Percentiles rank a stretch among this genome's conserved stretches.
Evolutionary conservation across 1,140 invertebrate genomes (phyloP).

Genomic region (Euura saliciscinereae): DNA sequence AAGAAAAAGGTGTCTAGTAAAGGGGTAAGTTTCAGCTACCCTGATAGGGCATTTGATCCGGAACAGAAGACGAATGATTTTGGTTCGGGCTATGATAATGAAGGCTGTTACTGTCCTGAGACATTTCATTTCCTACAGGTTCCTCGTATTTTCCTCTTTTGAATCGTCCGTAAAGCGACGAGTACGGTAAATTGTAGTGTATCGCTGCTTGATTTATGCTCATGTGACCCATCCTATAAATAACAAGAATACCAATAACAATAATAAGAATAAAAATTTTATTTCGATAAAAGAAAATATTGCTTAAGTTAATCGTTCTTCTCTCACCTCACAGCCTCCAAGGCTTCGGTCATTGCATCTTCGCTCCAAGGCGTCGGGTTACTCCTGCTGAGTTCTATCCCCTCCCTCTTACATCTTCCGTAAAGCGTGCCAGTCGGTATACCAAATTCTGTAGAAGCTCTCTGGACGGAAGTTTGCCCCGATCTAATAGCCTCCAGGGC

Average conservation of each 20-base stretch:
- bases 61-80: constrained; percentile 57
- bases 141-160: constrained; percentile 73
- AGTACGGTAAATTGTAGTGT: constrained; percentile 88
- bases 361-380: constrained; percentile 90
- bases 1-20: constrained; percentile 49
- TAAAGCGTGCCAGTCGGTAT: constrained; percentile 87
- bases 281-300: too few species aligned
- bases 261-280: constrained; percentile 15
- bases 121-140: constrained; percentile 55
- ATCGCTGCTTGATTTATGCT: constrained; percentile 93
- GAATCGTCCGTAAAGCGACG: constrained; percentile 85
- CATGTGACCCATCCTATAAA: constrained; percentile 82
- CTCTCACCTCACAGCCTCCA: constrained; percentile 81
- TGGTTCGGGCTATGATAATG: constrained; percentile 57
- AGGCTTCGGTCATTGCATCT: constrained; percentile 86
- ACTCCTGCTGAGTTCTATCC: constrained; percentile 83
- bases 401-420: constrained; percentile 85
- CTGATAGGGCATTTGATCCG: constrained; percentile 60
- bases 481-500: constrained; percentile 83
- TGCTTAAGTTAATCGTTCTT: not conserved
- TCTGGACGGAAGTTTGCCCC: constrained; percentile 83
- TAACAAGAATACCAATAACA: constrained; percentile 43
- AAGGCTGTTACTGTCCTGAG: constrained; percentile 54
- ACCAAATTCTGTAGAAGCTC: constrained; percentile 82
- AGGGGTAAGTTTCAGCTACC: constrained; percentile 62